These are phyloP conservation scores for Rhegmatorhina hoffmannsi DNA, from an alignment of 2,113 vertebrate species.

Conservation along the genomic window DNA sequence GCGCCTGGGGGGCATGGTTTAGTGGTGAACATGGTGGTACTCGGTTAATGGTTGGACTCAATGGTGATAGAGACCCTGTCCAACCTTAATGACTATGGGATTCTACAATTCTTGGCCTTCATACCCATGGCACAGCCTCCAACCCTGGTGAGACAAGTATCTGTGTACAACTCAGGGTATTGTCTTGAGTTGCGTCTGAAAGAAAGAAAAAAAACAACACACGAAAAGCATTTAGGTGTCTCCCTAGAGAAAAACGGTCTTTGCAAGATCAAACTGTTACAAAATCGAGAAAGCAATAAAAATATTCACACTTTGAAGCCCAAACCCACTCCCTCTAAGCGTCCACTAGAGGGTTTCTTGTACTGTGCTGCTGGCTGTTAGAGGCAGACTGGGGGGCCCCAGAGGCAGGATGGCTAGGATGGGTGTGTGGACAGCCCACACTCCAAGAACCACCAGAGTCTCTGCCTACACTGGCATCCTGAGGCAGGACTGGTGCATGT, in stretches of 20 bases:
- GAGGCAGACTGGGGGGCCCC: not conserved
- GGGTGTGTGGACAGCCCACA: not conserved
- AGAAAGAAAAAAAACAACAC: not conserved
- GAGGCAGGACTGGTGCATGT: not conserved
- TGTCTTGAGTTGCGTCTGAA: not conserved
- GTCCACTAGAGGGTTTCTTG: conserved; percentile 71
- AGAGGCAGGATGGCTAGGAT: not conserved
- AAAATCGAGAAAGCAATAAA: not conserved
- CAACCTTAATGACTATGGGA: not conserved
- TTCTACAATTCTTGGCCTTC: not conserved
- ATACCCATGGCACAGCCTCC: not conserved
- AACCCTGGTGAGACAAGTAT: not conserved
- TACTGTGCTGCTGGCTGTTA: not conserved
- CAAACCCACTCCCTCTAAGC: not conserved
- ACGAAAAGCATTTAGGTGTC: not conserved
- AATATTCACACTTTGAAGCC: not conserved
- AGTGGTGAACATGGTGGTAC: not conserved
- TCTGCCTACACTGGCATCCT: not conserved
- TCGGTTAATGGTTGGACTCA: not conserved
- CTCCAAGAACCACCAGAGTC: not conserved
- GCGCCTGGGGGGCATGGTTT: not conserved
- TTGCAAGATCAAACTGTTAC: not conserved
- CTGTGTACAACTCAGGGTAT: not conserved
- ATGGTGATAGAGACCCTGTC: not conserved
- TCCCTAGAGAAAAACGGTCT: not conserved